Evolutionary conservation across 30 jellyfish, hydroid and myxozoan species (phyloP).

Genomic region (Cassiopea andromeda): DNA sequence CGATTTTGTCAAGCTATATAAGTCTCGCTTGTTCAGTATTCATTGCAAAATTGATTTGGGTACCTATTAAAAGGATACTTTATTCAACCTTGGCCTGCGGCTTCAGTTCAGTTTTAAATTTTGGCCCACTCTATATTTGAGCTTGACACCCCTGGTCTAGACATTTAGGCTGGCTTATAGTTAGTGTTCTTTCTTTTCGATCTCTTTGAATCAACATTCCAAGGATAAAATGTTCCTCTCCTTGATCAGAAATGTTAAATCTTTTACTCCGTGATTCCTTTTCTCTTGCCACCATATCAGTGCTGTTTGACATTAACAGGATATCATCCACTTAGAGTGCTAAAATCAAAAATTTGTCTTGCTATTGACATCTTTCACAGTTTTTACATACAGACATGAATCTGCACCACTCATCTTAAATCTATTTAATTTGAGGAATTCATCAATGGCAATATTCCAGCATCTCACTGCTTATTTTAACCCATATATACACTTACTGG

Average conservation of each 20-base stretch:
- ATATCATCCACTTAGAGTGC: constrained; percentile 65
- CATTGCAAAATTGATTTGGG: no score
- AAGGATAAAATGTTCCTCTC: constrained; percentile 9
- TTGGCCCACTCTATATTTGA: no score
- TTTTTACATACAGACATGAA: constrained; percentile 35
- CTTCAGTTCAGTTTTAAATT: no score
- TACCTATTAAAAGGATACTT: no score
- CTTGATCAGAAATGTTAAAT: constrained; percentile 18
- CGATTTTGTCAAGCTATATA: no score
- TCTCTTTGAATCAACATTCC: constrained; percentile 53
- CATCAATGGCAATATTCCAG: constrained; percentile 63
- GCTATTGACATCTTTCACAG: constrained; percentile 40
- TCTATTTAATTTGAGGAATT: constrained; percentile 50
- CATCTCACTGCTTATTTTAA: constrained; percentile 73
- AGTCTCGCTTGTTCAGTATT: no score
- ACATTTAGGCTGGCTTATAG: constrained; percentile 34
- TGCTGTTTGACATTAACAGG: constrained; percentile 52
- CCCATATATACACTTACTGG: constrained; percentile 70
- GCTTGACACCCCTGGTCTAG: no score
- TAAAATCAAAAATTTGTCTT: constrained; percentile 20
- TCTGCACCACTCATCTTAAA: constrained; percentile 24
- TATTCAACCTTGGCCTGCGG: no score
- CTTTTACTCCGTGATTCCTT: constrained; percentile 31
- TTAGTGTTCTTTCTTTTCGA: constrained; percentile 32
- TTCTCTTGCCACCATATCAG: constrained; percentile 38